phyloP scores from a whole-genome alignment of 2,888 invertebrate species.

The Drosophila neutralis region DNA sequence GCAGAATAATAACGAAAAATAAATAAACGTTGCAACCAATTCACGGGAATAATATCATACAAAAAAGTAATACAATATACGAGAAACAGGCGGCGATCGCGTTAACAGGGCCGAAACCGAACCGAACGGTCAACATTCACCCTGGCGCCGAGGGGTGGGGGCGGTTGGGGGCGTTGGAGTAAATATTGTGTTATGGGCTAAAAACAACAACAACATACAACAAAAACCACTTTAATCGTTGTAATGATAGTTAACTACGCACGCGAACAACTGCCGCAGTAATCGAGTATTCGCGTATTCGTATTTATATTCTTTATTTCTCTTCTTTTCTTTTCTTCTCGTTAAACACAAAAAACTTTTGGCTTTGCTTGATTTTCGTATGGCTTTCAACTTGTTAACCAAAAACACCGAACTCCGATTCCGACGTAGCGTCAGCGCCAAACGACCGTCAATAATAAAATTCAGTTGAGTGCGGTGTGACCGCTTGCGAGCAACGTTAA shows the following conservation, averaged over 20 bases:
- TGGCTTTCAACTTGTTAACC: conserved; percentile 21
- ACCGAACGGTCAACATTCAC: conserved; percentile 12
- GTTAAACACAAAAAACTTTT: conserved; percentile 31
- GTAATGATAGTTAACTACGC: conserved; percentile 45
- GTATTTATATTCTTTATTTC: conserved; percentile 19
- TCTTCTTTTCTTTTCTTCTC: conserved; percentile 16
- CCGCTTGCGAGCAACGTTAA: conserved; percentile 3
- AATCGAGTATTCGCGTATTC: conserved; percentile 31
- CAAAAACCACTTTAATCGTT: conserved; percentile 40
- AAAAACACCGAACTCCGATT: conserved; percentile 21
- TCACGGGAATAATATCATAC: conserved; percentile 54
- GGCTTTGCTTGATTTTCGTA: conserved; percentile 35
- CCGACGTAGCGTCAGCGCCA: conserved; percentile 46
- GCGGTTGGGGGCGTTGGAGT: not conserved
- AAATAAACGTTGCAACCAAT: conserved; percentile 50
- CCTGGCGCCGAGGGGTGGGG: not conserved
- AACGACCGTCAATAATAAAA: conserved; percentile 49
- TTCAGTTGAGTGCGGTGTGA: conserved; percentile 43
- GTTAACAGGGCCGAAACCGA: conserved; percentile 52
- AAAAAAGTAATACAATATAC: conserved; percentile 51
- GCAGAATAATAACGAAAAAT: conserved; percentile 30
- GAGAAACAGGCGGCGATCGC: conserved; percentile 41
- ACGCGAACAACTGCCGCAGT: conserved; percentile 35
- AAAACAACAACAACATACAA: conserved; percentile 17
- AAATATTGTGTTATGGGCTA: conserved; percentile 21